phyloP scores from a whole-genome alignment of 1,140 invertebrate genomes.

The Lepidotrigona ventralis region DNA sequence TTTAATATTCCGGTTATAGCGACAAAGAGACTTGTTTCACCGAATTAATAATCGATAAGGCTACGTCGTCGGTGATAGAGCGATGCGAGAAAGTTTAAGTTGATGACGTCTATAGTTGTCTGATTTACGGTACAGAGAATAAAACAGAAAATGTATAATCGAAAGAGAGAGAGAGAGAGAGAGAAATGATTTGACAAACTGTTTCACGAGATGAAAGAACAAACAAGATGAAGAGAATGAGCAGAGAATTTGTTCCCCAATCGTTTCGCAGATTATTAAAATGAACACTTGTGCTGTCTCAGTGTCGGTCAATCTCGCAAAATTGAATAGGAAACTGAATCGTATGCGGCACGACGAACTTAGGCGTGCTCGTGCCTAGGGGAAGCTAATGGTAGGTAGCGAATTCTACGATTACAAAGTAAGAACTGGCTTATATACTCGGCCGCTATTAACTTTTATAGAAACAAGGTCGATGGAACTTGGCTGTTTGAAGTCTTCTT shows the following conservation, averaged over 20 bases:
- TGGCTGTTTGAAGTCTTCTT: slow-evolving; percentile 20
- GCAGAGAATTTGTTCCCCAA: neutral
- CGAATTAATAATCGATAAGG: neutral
- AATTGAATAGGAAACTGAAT: neutral
- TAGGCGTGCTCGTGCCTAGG: neutral
- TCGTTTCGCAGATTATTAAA: no score
- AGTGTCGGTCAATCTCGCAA: no score
- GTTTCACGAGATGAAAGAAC: neutral
- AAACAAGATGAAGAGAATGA: no score
- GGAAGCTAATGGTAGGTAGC: neutral
- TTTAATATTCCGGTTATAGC: neutral
- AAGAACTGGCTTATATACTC: neutral
- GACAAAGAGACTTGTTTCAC: neutral
- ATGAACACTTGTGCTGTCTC: no score
- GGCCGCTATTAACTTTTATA: neutral
- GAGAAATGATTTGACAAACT: slow-evolving; percentile 3
- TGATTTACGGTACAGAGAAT: neutral
- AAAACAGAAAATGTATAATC: no score
- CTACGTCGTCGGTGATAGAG: neutral
- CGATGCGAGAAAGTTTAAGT: neutral
- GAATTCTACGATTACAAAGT: slow-evolving; percentile 30
- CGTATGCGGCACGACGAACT: neutral
- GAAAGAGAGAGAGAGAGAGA: neutral
- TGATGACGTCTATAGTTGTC: neutral
- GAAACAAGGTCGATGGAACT: slow-evolving; percentile 38